Evolutionary conservation across 2,888 invertebrate species (phyloP), one percentile per base, ranked within the genome.

Genomic region (Pyrgus malvae): DNA sequence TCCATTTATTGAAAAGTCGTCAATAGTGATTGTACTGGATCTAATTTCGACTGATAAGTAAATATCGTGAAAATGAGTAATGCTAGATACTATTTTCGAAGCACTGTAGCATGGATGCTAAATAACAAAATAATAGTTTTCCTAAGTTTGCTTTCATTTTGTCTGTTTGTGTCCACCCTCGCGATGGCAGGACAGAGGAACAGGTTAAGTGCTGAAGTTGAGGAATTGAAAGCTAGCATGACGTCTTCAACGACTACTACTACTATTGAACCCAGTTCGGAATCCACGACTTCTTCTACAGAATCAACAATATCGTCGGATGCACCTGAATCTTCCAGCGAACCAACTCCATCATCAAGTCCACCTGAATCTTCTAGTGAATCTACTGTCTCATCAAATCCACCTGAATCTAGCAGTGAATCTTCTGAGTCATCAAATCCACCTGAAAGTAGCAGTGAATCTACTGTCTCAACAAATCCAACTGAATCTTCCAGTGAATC

Each of bases 71-170:
- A 61, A 61, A 74, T 78, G 62, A 70, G 25, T 33, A 29, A 11
- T 72, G 50, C 81, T 55, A 73, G 69, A 61, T 84, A 83, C 59
- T 83, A 81, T 46, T 73, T 73, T 0, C 76, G 82, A 16, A 68
- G 70, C 29, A 69, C 71, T 0, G 23, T 81, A 2, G 74, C 63
- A 1, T 89, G 89, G 89, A 77, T 79, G 69, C 31, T 82, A 35
- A 79, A 86, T 33, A 89, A 89, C 59, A 89, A 89, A 67, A 56
- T 78, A 0, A 87, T 89, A 35, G 86, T 89, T 2, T 66, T 89
- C 1, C 66, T 89, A 1, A 67, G 74, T 25, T 53, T 83, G 3
- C 58, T 89, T 1, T 80, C 79, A 0, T 89, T 89, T 54, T 78
- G 72, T 45, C 62, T 87, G 3, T 81, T 89, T 29, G 81, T 89